Percentiles rank a stretch among this genome's conserved stretches.
Conservation (phyloP, 2,888 invertebrate genomes). For the Marasmarcha lunaedactyla region DNA sequence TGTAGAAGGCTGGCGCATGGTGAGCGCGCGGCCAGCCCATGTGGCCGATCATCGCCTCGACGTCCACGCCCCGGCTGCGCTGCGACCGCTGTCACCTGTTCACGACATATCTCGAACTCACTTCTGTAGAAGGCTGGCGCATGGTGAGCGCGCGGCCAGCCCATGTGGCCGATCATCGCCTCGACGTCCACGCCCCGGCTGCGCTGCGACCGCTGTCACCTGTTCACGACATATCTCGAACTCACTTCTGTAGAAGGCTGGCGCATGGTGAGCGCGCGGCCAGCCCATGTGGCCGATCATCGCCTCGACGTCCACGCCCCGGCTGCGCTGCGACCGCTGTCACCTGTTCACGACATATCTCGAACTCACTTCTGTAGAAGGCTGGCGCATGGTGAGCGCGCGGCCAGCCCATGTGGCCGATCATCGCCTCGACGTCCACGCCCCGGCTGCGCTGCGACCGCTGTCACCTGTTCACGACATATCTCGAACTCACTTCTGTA, state of each 20-base stretch:
- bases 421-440: constrained; percentile 57
- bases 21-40: constrained; percentile 57
- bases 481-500: constrained; percentile 62
- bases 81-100: constrained; percentile 30
- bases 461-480: no score
- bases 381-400: constrained; percentile 61
- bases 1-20: constrained; percentile 62
- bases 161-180: constrained; percentile 61
- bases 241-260: constrained; percentile 61
- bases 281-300: constrained; percentile 58
- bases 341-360: no score
- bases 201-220: constrained; percentile 30
- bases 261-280: constrained; percentile 61
- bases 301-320: constrained; percentile 47
- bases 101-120: no score
- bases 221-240: no score
- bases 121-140: constrained; percentile 63
- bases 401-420: constrained; percentile 54
- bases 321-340: constrained; percentile 36
- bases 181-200: constrained; percentile 41
- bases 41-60: constrained; percentile 57
- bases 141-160: constrained; percentile 58
- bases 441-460: constrained; percentile 40
- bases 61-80: constrained; percentile 41
- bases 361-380: constrained; percentile 59